Evolutionary conservation across 1,140 invertebrate genomes (phyloP).

Genomic region (Aradophagus sp.): DNA sequence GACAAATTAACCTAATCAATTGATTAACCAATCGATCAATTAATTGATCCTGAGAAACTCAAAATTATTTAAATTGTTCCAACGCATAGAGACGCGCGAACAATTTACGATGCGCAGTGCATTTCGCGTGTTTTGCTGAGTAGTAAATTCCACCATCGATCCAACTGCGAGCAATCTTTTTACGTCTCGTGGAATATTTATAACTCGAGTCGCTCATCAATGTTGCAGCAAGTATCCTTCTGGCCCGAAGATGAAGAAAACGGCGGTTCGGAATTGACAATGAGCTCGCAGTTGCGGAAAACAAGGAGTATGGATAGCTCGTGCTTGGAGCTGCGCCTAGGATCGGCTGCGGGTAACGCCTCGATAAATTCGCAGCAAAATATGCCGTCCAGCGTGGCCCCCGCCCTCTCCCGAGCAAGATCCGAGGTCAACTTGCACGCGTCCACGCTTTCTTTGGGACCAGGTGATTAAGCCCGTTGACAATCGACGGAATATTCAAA

Average conservation of each 20-base stretch:
- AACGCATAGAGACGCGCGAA: too few species aligned
- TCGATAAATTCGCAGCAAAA: slow-evolving; percentile 50
- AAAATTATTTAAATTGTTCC: too few species aligned
- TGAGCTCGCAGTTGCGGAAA: slow-evolving; percentile 85
- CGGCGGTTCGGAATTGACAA: slow-evolving; percentile 76
- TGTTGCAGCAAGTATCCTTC: slow-evolving; percentile 80
- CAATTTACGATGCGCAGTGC: too few species aligned
- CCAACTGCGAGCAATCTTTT: too few species aligned
- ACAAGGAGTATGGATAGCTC: slow-evolving; percentile 91
- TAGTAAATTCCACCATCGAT: too few species aligned
- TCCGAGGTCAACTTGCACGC: slow-evolving; percentile 90
- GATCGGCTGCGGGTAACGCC: slow-evolving; percentile 59
- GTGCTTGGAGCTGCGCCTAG: slow-evolving; percentile 84
- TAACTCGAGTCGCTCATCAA: not conserved
- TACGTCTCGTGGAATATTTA: too few species aligned
- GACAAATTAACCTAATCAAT: too few species aligned
- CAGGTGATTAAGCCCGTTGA: slow-evolving; percentile 67
- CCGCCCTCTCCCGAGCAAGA: slow-evolving; percentile 83
- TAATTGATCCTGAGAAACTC: too few species aligned
- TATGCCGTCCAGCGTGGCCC: slow-evolving; percentile 60
- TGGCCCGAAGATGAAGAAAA: slow-evolving; percentile 84
- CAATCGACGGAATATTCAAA: slow-evolving; percentile 41
- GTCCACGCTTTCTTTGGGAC: slow-evolving; percentile 77
- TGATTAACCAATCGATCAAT: too few species aligned
- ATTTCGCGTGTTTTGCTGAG: too few species aligned